phyloP scores from a whole-genome alignment of 2,797 vertebrate genomes.

The Sarcoramphus papa region DNA sequence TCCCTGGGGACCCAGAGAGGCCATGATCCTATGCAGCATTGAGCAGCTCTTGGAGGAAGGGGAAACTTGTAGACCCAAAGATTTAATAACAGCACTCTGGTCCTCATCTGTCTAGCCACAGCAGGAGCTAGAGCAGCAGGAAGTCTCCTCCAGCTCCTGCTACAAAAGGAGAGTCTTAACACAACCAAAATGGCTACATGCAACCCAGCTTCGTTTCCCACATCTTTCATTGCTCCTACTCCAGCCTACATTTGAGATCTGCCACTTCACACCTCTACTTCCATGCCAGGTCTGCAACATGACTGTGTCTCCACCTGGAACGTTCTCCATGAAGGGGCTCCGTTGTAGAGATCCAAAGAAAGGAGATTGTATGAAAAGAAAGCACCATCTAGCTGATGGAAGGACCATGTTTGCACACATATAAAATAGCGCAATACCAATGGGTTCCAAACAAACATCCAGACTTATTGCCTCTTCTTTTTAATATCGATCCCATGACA shows the following conservation, averaged over 20 bases:
- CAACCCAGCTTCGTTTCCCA: not conserved
- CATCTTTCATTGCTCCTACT: not conserved
- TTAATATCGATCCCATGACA: fast-evolving
- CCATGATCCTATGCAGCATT: not conserved
- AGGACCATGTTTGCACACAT: not conserved
- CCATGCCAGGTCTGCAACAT: fast-evolving
- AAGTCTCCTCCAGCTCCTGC: not conserved
- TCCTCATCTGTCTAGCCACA: not conserved
- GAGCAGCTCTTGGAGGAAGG: not conserved
- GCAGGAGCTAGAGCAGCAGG: not conserved
- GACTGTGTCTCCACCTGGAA: not conserved
- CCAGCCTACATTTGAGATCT: not conserved
- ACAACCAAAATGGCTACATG: not conserved
- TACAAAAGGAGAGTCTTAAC: not conserved
- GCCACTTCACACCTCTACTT: not conserved
- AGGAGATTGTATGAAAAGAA: not conserved
- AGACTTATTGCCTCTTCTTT: not conserved
- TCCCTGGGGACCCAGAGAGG: not conserved
- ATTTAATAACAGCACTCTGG: not conserved
- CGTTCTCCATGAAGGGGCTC: not conserved
- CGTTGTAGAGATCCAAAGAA: fast-evolving
- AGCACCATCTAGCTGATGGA: not conserved
- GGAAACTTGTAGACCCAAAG: not conserved
- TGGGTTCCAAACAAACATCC: not conserved
- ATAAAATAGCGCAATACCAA: not conserved